Conservation (phyloP, 2,888 invertebrate species). For the Dione juno region DNA sequence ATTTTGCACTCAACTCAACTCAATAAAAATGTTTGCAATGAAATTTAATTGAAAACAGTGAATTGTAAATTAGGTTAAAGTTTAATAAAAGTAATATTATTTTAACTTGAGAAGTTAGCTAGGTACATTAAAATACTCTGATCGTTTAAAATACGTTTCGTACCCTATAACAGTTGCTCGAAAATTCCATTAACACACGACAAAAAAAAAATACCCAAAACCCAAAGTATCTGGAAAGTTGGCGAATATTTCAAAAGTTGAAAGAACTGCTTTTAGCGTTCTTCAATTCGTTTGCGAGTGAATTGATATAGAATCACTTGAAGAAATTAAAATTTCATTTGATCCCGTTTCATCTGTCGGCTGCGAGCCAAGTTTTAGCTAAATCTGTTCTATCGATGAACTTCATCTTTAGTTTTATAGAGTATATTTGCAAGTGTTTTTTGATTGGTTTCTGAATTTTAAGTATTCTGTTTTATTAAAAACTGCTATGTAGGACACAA, state of each 20-base stretch:
- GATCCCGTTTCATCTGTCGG: constrained; percentile 34
- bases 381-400: constrained; percentile 19
- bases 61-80: neutral
- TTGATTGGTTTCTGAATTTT: constrained; percentile 6
- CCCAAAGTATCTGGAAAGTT: constrained; percentile 43
- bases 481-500: neutral
- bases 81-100: neutral
- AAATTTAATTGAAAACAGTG: too few relatives aligned
- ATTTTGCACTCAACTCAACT: too few relatives aligned
- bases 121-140: neutral
- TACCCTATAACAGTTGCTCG: constrained; percentile 27
- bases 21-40: too few relatives aligned
- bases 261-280: constrained; percentile 43
- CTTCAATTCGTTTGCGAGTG: constrained; percentile 41
- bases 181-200: constrained; percentile 46
- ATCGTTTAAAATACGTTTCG: neutral
- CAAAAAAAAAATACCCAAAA: constrained; percentile 45
- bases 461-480: neutral
- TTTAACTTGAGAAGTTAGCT: neutral
- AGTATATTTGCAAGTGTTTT: neutral
- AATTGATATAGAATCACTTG: constrained; percentile 46
- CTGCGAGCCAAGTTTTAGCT: constrained; percentile 32
- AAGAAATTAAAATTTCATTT: constrained; percentile 46
- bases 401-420: constrained; percentile 4
- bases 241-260: constrained; percentile 41